Conservation (phyloP, 2,113 vertebrate species). For the Mirounga angustirostris region DNA sequence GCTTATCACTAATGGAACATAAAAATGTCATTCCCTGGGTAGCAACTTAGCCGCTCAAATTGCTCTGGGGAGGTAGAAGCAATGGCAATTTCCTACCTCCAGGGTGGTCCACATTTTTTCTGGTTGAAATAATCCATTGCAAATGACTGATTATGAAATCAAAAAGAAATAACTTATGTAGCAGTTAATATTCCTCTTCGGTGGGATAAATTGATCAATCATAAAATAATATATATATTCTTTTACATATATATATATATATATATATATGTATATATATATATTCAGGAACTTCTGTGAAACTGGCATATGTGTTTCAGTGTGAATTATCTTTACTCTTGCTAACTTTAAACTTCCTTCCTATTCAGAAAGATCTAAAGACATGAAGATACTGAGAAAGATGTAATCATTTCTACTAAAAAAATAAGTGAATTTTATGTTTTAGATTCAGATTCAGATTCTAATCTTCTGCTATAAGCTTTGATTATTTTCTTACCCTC, state of each 20-base stretch:
- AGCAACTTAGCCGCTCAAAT: slow-evolving; percentile 61
- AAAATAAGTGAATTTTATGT: background rate
- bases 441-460: background rate
- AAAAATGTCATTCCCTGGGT: slow-evolving; percentile 64
- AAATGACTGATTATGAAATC: slow-evolving; percentile 70
- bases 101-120: slow-evolving; percentile 55
- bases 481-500: background rate
- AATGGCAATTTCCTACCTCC: slow-evolving; percentile 58
- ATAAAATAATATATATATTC: background rate
- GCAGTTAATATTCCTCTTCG: slow-evolving; percentile 35
- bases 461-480: background rate
- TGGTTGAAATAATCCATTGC: slow-evolving; percentile 50
- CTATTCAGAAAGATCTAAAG: background rate
- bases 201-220: background rate
- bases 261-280: background rate
- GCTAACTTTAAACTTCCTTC: background rate
- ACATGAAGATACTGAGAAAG: background rate
- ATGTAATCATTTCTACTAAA: background rate
- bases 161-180: background rate
- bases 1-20: slow-evolving; percentile 69
- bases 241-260: background rate
- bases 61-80: slow-evolving; percentile 43
- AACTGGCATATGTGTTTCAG: background rate
- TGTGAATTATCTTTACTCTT: background rate
- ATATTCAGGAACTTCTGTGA: background rate